phyloP scores from a whole-genome alignment of 1,140 invertebrate species.

The Nasonia longicornis region DNA sequence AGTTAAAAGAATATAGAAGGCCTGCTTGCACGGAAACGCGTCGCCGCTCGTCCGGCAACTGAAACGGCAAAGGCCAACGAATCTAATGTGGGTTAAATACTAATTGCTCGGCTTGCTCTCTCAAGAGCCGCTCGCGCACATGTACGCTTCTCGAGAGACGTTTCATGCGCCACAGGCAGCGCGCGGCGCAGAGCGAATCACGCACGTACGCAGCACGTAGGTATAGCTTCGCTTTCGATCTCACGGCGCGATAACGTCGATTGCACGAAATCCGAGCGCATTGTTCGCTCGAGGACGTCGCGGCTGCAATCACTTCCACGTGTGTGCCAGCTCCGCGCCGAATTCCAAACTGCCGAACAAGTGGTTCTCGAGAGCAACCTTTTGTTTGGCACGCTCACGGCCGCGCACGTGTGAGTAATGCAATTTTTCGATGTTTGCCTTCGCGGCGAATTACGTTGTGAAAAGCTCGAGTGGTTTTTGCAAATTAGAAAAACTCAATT shows the following conservation, averaged over 20 bases:
- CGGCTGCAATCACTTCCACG: constrained; percentile 6
- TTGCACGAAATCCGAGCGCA: constrained; percentile 53
- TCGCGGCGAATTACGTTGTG: neutral
- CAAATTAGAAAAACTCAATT: neutral
- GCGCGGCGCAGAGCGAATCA: neutral
- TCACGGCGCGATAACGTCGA: constrained; percentile 50
- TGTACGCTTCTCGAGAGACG: neutral
- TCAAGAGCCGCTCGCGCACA: neutral
- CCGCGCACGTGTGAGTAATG: neutral
- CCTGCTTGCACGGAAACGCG: constrained; percentile 36
- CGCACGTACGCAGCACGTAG: neutral
- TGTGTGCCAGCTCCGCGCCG: neutral
- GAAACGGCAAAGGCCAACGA: constrained; percentile 52
- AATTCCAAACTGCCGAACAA: constrained; percentile 24
- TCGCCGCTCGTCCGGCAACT: constrained; percentile 15
- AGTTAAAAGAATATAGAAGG: too few species aligned
- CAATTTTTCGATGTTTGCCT: constrained; percentile 9
- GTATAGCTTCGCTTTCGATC: constrained; percentile 47
- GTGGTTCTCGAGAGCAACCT: constrained; percentile 20
- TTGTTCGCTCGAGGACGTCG: constrained; percentile 47
- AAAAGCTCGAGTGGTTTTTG: neutral
- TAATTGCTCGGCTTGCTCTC: constrained; percentile 51
- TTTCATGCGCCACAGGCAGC: neutral
- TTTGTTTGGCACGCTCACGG: neutral
- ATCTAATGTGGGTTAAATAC: constrained; percentile 60